A percentile compares a stretch with the other conserved stretches of the same genome.
Evolutionary conservation across 2,888 invertebrate species (phyloP).

Genomic region (Crocallis elinguaria): DNA sequence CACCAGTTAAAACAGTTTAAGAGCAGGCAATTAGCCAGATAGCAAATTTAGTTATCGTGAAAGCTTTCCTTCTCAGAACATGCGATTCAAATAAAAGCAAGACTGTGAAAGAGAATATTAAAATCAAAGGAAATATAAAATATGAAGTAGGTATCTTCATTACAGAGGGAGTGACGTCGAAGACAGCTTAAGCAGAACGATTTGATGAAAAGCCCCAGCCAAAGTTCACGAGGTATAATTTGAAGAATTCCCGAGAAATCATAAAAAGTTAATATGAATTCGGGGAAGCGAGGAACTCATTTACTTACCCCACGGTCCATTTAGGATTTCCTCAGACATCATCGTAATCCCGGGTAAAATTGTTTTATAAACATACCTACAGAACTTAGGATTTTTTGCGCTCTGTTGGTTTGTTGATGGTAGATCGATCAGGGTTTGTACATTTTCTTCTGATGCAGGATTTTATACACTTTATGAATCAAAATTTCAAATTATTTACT

Average conservation of each 20-base stretch:
- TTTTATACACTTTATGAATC: no score
- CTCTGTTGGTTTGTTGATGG: neutral
- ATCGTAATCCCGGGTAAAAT: slow-evolving; percentile 23
- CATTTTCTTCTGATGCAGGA: no score
- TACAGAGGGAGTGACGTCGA: slow-evolving; percentile 13
- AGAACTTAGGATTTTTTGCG: slow-evolving; percentile 2
- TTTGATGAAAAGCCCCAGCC: slow-evolving; percentile 26
- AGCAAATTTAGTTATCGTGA: slow-evolving; percentile 4
- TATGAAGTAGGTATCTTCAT: slow-evolving; percentile 17
- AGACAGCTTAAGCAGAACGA: slow-evolving; percentile 22
- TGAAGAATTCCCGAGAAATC: slow-evolving; percentile 26
- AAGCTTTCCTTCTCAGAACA: neutral
- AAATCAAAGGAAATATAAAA: slow-evolving; percentile 14
- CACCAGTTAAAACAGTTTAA: neutral
- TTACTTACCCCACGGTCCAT: slow-evolving; percentile 30
- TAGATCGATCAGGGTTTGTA: neutral
- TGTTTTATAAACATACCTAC: slow-evolving; percentile 25
- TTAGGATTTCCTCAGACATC: slow-evolving; percentile 32
- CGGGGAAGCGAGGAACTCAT: slow-evolving; percentile 30
- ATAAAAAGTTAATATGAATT: slow-evolving; percentile 33
- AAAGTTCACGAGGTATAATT: slow-evolving; percentile 33
- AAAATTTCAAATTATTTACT: no score
- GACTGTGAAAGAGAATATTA: neutral
- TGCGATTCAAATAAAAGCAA: slow-evolving; percentile 9
- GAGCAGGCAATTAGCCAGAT: neutral